These are phyloP conservation scores for Epizoanthus ramosus DNA, from an alignment of 92 coral and sea anemone species.

Conservation along the genomic window DNA sequence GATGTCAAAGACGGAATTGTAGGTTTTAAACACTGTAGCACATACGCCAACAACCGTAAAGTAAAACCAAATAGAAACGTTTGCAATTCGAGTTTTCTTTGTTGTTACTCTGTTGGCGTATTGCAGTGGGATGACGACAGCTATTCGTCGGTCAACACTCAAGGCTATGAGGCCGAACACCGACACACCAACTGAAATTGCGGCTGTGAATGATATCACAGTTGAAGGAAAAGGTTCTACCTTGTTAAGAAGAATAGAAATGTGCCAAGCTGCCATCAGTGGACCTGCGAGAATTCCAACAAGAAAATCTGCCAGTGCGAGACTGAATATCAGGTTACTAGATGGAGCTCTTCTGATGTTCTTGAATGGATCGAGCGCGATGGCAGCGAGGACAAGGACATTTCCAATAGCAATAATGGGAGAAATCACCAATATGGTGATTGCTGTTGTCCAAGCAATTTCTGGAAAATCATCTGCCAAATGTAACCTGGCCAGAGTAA, in stretches of 20 bases:
- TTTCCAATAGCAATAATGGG: too few species aligned
- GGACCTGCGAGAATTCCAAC: not conserved
- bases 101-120: not conserved
- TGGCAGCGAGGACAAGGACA: too few species aligned
- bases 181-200: not conserved
- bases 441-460: too few species aligned
- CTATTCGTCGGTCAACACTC: not conserved
- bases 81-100: not conserved
- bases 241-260: not conserved
- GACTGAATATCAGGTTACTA: not conserved
- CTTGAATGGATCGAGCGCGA: too few species aligned
- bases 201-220: not conserved
- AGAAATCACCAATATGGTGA: too few species aligned
- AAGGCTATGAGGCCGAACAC: not conserved
- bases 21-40: too few species aligned
- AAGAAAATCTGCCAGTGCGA: too few species aligned
- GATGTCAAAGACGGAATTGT: too few species aligned
- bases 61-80: not conserved
- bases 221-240: not conserved
- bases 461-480: too few species aligned
- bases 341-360: not conserved
- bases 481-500: too few species aligned
- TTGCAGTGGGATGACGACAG: not conserved
- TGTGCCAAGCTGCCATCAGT: not conserved
- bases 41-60: not conserved